Percentiles rank a stretch among this genome's conserved stretches.
phyloP scores from a whole-genome alignment of 2,113 vertebrate species.

The Amia ocellicauda region DNA sequence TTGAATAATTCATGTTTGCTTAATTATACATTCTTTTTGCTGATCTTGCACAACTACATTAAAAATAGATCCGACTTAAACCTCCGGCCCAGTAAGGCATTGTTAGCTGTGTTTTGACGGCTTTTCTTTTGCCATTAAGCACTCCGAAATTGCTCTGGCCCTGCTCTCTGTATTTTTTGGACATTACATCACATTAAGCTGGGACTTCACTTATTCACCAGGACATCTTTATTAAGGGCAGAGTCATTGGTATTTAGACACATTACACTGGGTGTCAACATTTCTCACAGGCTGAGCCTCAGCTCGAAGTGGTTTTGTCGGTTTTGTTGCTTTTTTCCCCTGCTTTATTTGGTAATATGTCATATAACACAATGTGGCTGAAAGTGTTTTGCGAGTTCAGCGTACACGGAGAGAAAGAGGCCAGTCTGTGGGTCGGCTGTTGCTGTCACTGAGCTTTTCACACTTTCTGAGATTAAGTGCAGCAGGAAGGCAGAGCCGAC shows the following conservation, averaged over 20 bases:
- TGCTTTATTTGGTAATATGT: too few species aligned
- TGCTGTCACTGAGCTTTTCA: too few species aligned
- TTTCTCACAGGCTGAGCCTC: too few species aligned
- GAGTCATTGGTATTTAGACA: too few species aligned
- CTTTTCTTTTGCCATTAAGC: slow-evolving; percentile 5
- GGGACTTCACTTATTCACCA: background rate
- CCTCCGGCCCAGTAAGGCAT: slow-evolving; percentile 34
- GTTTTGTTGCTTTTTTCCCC: too few species aligned
- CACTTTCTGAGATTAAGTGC: too few species aligned
- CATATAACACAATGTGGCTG: too few species aligned
- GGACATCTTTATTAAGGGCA: background rate
- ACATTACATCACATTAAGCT: background rate
- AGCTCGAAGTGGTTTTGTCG: too few species aligned
- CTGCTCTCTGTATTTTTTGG: background rate
- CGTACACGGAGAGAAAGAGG: too few species aligned
- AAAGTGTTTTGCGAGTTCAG: too few species aligned
- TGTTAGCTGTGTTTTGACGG: slow-evolving; percentile 21
- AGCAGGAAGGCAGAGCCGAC: background rate
- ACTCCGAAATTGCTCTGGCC: background rate
- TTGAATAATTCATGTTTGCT: slow-evolving; percentile 57
- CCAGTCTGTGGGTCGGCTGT: too few species aligned
- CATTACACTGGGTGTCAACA: too few species aligned
- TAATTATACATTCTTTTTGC: slow-evolving; percentile 69
- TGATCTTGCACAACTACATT: slow-evolving; percentile 57
- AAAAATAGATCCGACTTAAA: slow-evolving; percentile 64